Conservation (phyloP, 2,888 invertebrate genomes). For the Amitus sp. region DNA sequence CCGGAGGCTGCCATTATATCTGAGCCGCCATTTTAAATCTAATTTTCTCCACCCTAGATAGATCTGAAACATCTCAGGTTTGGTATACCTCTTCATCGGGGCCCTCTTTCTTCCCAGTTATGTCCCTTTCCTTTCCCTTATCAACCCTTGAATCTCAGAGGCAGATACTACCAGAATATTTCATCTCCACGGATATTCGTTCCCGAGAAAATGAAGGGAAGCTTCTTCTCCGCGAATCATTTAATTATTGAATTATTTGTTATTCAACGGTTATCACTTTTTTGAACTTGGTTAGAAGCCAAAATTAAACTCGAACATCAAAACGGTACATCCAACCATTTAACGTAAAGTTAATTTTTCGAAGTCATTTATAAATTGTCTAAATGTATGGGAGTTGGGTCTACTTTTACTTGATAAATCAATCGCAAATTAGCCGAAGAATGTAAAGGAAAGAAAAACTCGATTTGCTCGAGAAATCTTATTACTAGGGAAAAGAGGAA, state of each 20-base stretch:
- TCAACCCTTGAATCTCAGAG: constrained; percentile 22
- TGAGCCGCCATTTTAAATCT: constrained; percentile 65
- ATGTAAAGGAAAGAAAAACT: constrained; percentile 20
- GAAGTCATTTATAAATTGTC: too few species aligned
- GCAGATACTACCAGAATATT: constrained; percentile 48
- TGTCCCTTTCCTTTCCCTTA: constrained; percentile 26
- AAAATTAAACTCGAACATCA: background rate
- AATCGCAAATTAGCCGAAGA: constrained; percentile 15
- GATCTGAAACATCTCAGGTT: constrained; percentile 62
- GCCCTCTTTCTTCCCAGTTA: constrained; percentile 47
- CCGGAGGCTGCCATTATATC: constrained; percentile 65
- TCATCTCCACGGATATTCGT: constrained; percentile 33
- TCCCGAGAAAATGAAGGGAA: constrained; percentile 32
- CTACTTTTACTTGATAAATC: too few species aligned
- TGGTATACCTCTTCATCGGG: constrained; percentile 45
- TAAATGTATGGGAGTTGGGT: too few species aligned
- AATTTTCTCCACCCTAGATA: constrained; percentile 65
- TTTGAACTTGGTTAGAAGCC: constrained; percentile 8
- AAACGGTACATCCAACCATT: too few species aligned
- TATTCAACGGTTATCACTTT: constrained; percentile 25
- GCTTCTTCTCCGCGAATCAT: constrained; percentile 20
- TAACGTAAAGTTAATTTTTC: too few species aligned
- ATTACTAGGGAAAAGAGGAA: constrained; percentile 45
- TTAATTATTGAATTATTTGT: constrained; percentile 36
- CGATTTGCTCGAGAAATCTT: constrained; percentile 58